Evolutionary conservation across 1,140 invertebrate species (phyloP).

Genomic region (Lepidurus packardi): DNA sequence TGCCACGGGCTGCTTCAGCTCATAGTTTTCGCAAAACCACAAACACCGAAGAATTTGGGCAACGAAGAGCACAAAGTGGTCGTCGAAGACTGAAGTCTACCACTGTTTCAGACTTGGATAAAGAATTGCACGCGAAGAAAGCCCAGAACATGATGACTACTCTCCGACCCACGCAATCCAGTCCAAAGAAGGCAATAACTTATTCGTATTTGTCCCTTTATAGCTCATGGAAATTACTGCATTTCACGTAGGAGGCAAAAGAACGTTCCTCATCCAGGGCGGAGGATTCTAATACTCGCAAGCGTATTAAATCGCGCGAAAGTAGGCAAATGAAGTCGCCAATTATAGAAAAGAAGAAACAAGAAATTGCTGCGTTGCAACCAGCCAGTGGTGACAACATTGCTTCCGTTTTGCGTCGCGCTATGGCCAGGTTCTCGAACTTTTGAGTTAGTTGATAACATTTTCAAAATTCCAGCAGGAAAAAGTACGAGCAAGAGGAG

Average conservation of each 20-base stretch:
- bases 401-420: slow-evolving; percentile 30
- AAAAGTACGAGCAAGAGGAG: slow-evolving; percentile 29
- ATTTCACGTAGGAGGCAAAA: background rate
- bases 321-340: background rate
- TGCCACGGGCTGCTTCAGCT: slow-evolving; percentile 17
- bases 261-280: background rate
- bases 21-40: background rate
- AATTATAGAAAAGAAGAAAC: background rate
- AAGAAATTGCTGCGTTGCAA: slow-evolving; percentile 17
- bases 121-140: background rate
- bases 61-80: background rate
- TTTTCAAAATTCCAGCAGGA: slow-evolving; percentile 2
- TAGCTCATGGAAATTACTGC: background rate
- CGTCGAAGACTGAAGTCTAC: background rate
- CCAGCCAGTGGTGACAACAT: slow-evolving; percentile 33
- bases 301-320: background rate
- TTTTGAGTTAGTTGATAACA: background rate
- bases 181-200: background rate
- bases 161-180: background rate
- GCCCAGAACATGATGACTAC: background rate
- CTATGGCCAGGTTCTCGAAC: slow-evolving; percentile 27
- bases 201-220: background rate
- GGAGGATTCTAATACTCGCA: background rate
- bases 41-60: background rate
- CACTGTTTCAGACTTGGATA: background rate